Evolutionary conservation across 2,888 invertebrate genomes (phyloP), one percentile per base, ranked within the genome.

Genomic region (Platycheirus rosarum): DNA sequence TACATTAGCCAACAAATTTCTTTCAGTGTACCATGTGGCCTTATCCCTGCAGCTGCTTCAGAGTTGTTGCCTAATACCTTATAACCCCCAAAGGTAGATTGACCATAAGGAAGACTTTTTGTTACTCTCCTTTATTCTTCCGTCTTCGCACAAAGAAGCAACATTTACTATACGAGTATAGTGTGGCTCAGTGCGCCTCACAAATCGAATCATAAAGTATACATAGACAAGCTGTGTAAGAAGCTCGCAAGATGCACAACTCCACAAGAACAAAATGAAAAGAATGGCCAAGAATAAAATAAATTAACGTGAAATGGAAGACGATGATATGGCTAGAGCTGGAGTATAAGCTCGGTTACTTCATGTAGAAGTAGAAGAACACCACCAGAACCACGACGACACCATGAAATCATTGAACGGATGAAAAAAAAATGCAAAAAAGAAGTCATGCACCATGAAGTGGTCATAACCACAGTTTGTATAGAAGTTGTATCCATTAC

Each of bases 271-370:
- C 55, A 76, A 71, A 82, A 42, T 63, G 70, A 49, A 26, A 63
- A 40, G 44, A 53, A 62, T 53, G 49, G 29, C 69, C 13, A 48
- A 69, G 76, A 75, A 80, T 80, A 76, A 80, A 80, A 80, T 80
- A 76, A 80, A 82, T 76, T 77, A 82, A 82, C 63, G 57, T 82
- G 68, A 82, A 82, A 77, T 73, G 63, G 55, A 82, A 51, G 62
- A 62, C 14, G 44, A 71, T 62, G 70, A 60, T 57, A 14, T 62
- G 37, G 40, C 46, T 62, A n/a, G 37, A 23, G 14, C n/a, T n/a
- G n/a, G n/a, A n/a, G n/a, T n/a, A n/a, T 2, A 16, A 14, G 44
- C 18, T 35, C 14, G 6, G 32, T 37, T 13, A 18, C 3, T 2
- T n/a, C 13, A 13, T 11, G 4, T 14, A 48, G 18, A 14, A 20